Base-by-base conservation (phyloP, 2,888 invertebrate genomes). In the Caenorhabditis doughertyi region DNA sequence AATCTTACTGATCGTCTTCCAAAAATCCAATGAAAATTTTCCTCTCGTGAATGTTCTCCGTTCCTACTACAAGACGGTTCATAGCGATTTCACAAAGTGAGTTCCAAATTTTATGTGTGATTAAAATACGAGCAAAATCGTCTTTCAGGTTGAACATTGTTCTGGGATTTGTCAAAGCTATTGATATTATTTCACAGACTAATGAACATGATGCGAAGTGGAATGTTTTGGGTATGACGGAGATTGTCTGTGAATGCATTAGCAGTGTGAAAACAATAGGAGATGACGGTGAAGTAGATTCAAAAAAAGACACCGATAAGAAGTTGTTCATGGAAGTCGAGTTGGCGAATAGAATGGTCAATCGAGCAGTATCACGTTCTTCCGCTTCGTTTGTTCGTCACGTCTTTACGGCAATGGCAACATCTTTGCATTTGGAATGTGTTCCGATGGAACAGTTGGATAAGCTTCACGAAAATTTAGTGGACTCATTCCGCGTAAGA, bases 91-190 rank as follows among this genome's bases (percentile, higher is more conserved):
- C 42, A 68, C 42, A 13, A 77, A 68, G 77, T 77, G 2, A 60
- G 60, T 9, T 18, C 11, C 9, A 35, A n/a, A 9, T n/a, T n/a
- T n/a, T n/a, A n/a, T n/a, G 1, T 32, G 13, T 55, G 7, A 39
- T 9, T 35, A 7, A 32, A 2, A 11, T 18, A 44, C 4, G 29
- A 39, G 9, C 13, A 11, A 5, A 25, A n/a, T n/a, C n/a, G n/a
- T n/a, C n/a, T 60, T 76, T 42, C 68, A 77, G 77, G 62, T 32
- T 51, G n/a, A 51, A 60, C 21, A 21, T 77, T 23, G 32, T 77
- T 0, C 47, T 49, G 21, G 60, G 68, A 11, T 77, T 77, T 51
- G 21, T n/a, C 3, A 47, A 32, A 16, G 62, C 77, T 3, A 8
- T 77, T 21, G 32, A 56, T 16, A 25, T 62, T 18, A 42, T 77